Percentiles rank a stretch among this genome's conserved stretches.
Conservation (phyloP, 2,888 invertebrate genomes). For the Pammene aurita region DNA sequence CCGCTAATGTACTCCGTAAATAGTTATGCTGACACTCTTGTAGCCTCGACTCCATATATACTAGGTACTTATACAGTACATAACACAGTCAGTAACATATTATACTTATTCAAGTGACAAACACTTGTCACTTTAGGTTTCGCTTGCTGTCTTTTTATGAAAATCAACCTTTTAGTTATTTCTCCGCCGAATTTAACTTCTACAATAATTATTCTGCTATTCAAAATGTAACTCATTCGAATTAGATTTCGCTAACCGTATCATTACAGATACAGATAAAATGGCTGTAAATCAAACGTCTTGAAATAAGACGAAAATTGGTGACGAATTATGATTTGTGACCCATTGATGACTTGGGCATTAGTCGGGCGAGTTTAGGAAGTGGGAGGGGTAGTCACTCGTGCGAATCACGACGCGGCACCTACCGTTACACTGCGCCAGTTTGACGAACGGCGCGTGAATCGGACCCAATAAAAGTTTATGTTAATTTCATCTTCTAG, state of each 20-base stretch:
- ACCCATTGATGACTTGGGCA: slow-evolving; percentile 59
- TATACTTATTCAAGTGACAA: neutral
- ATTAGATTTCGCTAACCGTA: slow-evolving; percentile 16
- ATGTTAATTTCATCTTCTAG: slow-evolving; percentile 28
- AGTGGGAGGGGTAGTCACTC: slow-evolving; percentile 53
- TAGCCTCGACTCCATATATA: neutral
- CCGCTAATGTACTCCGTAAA: slow-evolving; percentile 43
- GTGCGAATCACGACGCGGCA: slow-evolving; percentile 64
- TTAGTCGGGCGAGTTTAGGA: slow-evolving; percentile 44
- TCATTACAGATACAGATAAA: slow-evolving; percentile 43
- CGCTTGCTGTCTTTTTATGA: neutral
- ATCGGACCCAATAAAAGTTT: slow-evolving; percentile 35
- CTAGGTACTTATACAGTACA: neutral
- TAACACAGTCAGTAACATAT: too few relatives aligned
- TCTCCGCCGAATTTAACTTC: too few relatives aligned
- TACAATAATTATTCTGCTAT: neutral
- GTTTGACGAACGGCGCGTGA: slow-evolving; percentile 64
- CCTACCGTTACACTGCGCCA: slow-evolving; percentile 74
- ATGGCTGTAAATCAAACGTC: slow-evolving; percentile 47
- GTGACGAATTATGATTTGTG: slow-evolving; percentile 64
- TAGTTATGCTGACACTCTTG: slow-evolving; percentile 18
- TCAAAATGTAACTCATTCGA: slow-evolving; percentile 16
- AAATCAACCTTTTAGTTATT: neutral
- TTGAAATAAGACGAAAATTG: slow-evolving; percentile 52
- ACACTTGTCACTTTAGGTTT: neutral